Conservation (phyloP, 2,113 vertebrate species). For the Muscicapa adusta region DNA sequence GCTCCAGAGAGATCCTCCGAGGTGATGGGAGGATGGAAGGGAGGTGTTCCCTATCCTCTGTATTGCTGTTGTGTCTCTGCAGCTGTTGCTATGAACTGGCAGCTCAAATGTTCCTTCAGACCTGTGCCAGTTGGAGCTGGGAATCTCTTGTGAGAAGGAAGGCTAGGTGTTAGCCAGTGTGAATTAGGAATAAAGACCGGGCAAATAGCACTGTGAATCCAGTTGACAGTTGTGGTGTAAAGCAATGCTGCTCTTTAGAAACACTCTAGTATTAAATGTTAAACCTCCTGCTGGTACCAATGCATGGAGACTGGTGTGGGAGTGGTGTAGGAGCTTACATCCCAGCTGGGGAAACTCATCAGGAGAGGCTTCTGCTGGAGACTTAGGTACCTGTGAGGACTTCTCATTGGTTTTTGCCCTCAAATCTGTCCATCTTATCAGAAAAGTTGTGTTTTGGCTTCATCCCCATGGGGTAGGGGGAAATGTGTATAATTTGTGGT, state of each 20-base stretch:
- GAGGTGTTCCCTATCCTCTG: background rate
- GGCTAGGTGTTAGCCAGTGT: background rate
- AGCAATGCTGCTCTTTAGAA: background rate
- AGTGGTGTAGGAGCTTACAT: background rate
- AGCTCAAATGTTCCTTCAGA: background rate
- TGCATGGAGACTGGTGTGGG: background rate
- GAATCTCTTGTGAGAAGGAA: background rate
- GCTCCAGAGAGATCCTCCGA: background rate
- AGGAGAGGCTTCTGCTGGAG: background rate
- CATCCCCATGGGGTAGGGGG: slow-evolving; percentile 26
- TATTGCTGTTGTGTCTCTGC: background rate
- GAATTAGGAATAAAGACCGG: background rate
- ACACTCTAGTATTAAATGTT: background rate
- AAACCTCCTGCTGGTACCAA: background rate
- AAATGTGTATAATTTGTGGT: background rate
- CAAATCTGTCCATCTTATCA: background rate
- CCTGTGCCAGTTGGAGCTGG: background rate
- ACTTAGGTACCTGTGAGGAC: background rate
- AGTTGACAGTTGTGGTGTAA: background rate
- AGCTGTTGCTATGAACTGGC: background rate
- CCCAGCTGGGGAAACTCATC: background rate
- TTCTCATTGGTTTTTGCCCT: background rate
- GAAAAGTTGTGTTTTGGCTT: slow-evolving; percentile 49
- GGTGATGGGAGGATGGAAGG: background rate
- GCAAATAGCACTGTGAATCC: slow-evolving; percentile 39